phyloP scores from a whole-genome alignment of 2,113 vertebrate genomes.

The Anhinga anhinga region DNA sequence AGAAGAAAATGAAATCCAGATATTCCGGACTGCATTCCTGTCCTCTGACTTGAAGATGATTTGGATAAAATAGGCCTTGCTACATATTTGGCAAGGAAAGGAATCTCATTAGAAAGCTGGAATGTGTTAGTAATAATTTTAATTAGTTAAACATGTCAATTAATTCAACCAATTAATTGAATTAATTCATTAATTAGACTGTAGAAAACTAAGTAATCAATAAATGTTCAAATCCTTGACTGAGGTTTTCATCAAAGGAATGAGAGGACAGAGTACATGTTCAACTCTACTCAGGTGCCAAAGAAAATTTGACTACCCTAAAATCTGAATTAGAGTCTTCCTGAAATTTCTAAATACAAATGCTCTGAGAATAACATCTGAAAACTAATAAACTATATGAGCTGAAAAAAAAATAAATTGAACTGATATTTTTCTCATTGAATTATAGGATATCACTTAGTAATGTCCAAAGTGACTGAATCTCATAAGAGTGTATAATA shows the following conservation, averaged over 20 bases:
- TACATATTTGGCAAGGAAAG: neutral
- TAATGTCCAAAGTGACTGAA: neutral
- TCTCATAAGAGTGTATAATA: neutral
- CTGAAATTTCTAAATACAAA: neutral
- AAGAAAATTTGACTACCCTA: neutral
- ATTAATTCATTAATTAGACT: neutral
- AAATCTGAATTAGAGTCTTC: neutral
- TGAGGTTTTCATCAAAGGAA: neutral
- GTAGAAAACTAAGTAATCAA: conserved; percentile 10
- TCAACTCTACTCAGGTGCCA: neutral
- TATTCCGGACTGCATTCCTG: neutral
- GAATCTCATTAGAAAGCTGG: neutral
- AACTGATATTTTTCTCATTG: neutral
- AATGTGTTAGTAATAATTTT: neutral
- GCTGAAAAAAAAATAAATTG: neutral
- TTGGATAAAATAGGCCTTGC: neutral
- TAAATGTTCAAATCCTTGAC: neutral
- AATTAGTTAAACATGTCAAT: neutral
- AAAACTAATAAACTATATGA: neutral
- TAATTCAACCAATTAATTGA: neutral
- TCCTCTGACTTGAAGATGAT: neutral
- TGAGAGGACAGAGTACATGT: neutral
- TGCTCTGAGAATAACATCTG: neutral
- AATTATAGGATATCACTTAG: neutral
- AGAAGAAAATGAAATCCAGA: neutral